Conservation (phyloP, 2,113 vertebrate species). For the Lycocorax pyrrhopterus region DNA sequence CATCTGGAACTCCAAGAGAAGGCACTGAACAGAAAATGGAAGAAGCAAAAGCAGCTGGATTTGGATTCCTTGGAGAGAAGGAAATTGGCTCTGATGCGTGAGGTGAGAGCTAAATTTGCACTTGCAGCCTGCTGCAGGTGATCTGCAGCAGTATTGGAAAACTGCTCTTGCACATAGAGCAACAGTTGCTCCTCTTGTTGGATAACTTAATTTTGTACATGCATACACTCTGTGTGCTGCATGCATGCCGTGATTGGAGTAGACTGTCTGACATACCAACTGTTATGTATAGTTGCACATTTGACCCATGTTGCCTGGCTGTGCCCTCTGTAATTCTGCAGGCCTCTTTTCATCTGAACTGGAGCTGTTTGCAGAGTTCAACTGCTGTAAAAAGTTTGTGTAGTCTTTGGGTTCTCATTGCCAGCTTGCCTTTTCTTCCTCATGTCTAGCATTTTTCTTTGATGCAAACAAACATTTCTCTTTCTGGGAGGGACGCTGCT, state of each 20-base stretch:
- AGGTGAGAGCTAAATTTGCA: slow-evolving; percentile 70
- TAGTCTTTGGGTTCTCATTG: background rate
- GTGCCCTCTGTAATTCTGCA: background rate
- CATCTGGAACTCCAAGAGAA: slow-evolving; percentile 88
- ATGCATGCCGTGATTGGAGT: background rate
- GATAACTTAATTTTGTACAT: background rate
- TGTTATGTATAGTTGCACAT: accelerated
- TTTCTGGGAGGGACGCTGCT: background rate
- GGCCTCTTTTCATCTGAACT: background rate
- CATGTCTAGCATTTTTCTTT: background rate
- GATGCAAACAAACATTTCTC: background rate
- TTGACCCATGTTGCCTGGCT: background rate
- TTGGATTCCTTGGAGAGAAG: slow-evolving; percentile 72
- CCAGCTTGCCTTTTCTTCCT: background rate
- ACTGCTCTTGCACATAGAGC: background rate
- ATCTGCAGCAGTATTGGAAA: background rate
- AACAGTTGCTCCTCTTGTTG: background rate
- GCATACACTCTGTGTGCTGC: accelerated
- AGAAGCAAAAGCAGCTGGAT: slow-evolving; percentile 62
- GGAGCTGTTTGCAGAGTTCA: background rate
- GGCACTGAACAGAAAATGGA: slow-evolving; percentile 68
- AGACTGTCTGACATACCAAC: background rate
- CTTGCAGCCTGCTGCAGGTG: background rate
- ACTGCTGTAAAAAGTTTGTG: background rate
- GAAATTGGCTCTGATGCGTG: slow-evolving; percentile 81